A percentile compares a stretch with the other conserved stretches of the same genome.
These are phyloP conservation scores for Chaetops frenatus DNA, from an alignment of 2,113 vertebrate genomes.

Conservation along the genomic window DNA sequence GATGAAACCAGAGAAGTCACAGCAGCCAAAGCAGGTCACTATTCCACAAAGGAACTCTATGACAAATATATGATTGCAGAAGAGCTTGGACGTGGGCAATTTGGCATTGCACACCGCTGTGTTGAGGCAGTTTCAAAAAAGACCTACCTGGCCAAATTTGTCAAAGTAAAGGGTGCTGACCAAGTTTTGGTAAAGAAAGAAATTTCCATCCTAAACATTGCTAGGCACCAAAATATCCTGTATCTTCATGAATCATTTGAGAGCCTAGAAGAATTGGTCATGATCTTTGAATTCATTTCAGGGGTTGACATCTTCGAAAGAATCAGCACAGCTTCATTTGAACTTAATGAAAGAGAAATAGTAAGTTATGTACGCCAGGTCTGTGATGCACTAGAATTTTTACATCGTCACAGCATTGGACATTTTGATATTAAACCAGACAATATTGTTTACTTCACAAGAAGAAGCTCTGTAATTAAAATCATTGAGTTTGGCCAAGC, in stretches of 20 bases:
- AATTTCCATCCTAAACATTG: constrained; percentile 89
- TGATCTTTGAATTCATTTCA: constrained; percentile 98
- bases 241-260: constrained; percentile 93
- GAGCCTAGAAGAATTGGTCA: constrained; percentile 92
- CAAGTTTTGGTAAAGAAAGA: constrained; percentile 95
- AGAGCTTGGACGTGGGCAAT: constrained; percentile 92
- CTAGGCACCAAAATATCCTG: constrained; percentile 85
- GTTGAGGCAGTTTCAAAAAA: constrained; percentile 87
- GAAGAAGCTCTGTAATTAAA: constrained; percentile 86
- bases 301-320: constrained; percentile 94
- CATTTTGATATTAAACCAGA: constrained; percentile 97
- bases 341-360: constrained; percentile 89
- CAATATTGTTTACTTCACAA: constrained; percentile 92
- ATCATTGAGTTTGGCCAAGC: constrained; percentile 95
- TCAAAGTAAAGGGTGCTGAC: constrained; percentile 96
- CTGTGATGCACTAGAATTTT: constrained; percentile 88
- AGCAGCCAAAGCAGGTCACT: constrained; percentile 81
- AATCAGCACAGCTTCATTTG: constrained; percentile 84
- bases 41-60: constrained; percentile 87
- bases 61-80: constrained; percentile 94
- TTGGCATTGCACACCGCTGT: constrained; percentile 93
- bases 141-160: constrained; percentile 95
- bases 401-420: constrained; percentile 86
- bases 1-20: constrained; percentile 82
- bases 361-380: constrained; percentile 86